Evolutionary conservation across 2,888 invertebrate genomes (phyloP).

Genomic region (Thysanoteuthis rhombus): DNA sequence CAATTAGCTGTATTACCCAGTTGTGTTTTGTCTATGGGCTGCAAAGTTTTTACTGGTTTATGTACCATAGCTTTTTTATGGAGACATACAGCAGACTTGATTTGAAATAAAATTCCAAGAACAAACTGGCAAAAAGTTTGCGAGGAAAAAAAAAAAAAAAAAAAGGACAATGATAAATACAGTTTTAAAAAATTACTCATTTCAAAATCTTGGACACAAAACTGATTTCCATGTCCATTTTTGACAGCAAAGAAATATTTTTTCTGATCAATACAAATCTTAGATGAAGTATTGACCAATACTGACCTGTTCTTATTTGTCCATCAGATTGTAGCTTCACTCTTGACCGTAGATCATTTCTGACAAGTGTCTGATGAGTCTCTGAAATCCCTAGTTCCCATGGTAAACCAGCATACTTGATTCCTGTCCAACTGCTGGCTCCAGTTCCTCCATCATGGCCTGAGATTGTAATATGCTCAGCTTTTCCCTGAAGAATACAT

Average conservation of each 20-base stretch:
- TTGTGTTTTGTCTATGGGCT: too few species aligned
- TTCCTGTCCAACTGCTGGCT: constrained; percentile 98
- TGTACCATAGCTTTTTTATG: too few species aligned
- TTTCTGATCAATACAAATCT: neutral
- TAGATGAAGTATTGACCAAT: neutral
- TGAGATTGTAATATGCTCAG: constrained; percentile 97
- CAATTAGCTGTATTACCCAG: neutral
- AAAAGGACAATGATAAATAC: too few species aligned
- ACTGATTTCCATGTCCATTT: too few species aligned
- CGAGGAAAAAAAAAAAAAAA: too few species aligned
- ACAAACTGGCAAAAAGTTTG: too few species aligned
- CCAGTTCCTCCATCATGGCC: constrained; percentile 99
- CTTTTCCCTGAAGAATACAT: constrained; percentile 82
- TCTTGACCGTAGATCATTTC: constrained; percentile 91
- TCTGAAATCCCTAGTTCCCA: constrained; percentile 99
- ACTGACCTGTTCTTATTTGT: constrained; percentile 84
- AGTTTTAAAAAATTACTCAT: too few species aligned
- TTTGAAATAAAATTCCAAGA: too few species aligned
- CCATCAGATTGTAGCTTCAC: constrained; percentile 87
- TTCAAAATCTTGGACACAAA: too few species aligned
- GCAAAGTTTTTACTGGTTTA: too few species aligned
- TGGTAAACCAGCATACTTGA: constrained; percentile 95
- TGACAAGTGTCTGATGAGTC: constrained; percentile 93
- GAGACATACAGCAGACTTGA: too few species aligned
- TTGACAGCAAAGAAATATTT: neutral